Evolutionary conservation across 2,113 vertebrate genomes (phyloP).

Genomic region (Archilochus colubris): DNA sequence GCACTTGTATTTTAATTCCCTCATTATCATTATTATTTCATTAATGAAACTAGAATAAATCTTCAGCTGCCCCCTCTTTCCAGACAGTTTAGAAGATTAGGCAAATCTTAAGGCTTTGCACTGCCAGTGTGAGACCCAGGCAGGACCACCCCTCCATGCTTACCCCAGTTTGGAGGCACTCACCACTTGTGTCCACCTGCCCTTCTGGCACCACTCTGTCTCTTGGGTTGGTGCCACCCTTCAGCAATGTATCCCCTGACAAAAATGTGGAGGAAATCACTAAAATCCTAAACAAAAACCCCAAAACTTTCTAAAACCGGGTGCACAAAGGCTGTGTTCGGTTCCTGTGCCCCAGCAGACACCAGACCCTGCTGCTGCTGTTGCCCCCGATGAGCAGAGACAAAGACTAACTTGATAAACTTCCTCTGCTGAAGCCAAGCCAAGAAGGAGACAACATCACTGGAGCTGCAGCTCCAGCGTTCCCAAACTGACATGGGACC

Average conservation of each 20-base stretch:
- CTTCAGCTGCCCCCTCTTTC: not conserved
- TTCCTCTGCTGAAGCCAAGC: not conserved
- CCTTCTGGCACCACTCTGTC: fast-evolving
- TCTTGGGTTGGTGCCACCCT: not conserved
- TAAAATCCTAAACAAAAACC: not conserved
- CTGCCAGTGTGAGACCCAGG: fast-evolving
- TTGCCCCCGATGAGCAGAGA: fast-evolving
- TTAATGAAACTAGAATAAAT: not conserved
- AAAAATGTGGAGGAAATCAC: not conserved
- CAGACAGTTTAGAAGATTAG: not conserved
- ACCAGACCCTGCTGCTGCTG: not conserved
- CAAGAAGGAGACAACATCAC: not conserved
- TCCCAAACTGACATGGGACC: not conserved
- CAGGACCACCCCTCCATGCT: not conserved
- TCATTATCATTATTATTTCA: not conserved
- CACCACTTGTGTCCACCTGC: not conserved
- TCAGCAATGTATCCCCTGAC: not conserved
- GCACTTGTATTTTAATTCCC: not conserved
- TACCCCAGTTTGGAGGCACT: fast-evolving
- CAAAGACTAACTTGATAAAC: not conserved
- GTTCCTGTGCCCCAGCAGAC: not conserved
- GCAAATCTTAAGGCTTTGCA: not conserved
- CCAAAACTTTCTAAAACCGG: too few relatives aligned
- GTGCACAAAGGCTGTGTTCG: fast-evolving
- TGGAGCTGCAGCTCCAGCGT: not conserved